Evolutionary conservation across 2,888 invertebrate species (phyloP), one percentile per base, ranked within the genome.

Genomic region (Torymus aiolomorphi): DNA sequence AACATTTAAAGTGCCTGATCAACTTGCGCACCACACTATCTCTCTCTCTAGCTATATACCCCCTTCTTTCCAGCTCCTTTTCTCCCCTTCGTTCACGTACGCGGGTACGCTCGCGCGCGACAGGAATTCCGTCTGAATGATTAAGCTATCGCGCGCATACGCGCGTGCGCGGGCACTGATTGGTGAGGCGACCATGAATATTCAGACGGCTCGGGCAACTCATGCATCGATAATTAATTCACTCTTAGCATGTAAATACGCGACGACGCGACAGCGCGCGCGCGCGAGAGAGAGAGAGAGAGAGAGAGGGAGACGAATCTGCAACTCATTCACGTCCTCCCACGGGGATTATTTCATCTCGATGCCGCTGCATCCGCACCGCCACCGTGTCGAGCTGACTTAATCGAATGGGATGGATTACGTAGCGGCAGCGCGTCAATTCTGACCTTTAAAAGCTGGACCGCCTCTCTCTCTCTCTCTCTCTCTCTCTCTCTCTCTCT

Each of bases 211-310:
- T 74, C 59, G 73, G 81, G 76, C 77, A 82, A 82, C 81, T 84
- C 84, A 87, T 87, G 85, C 84, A 87, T 87, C 82, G 83, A 83
- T 85, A 84, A 87, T 86, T 84, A 83, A 84, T 83, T 83, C 83
- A 80, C 78, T 79, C 83, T 84, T 83, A 83, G 75, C 76, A 83
- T 82, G 81, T 80, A 84, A 85, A 86, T 85, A 83, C 71, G 18
- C n/a, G n/a, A n/a, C n/a, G n/a, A n/a, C 56, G 62, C 11, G 51
- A n/a, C n/a, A 13, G 70, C 5, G 31, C 31, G 31, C 3, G 31
- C 3, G 31, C 4, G 5, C 3, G 31, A 31, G n/a, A 76, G 62
- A 70, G 74, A 14, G 63, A 18, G 71, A 56, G 52, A 66, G 54
- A n/a, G 18, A 31, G 24, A 20, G 52, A n/a, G 42, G 16, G 20